Evolutionary conservation across 1,140 invertebrate species (phyloP).

Genomic region (Ips typographus): DNA sequence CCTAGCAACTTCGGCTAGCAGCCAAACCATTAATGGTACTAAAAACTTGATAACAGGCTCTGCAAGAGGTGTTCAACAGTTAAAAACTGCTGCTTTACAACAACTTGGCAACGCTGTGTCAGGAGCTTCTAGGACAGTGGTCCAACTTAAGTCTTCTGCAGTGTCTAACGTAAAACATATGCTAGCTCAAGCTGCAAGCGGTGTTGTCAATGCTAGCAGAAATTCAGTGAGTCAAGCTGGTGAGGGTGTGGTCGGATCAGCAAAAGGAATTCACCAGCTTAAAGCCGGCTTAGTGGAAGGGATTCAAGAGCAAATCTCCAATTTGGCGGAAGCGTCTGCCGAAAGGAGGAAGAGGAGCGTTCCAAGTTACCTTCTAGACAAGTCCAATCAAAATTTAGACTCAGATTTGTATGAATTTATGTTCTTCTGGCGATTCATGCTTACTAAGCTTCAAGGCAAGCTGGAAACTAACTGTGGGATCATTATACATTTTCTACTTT

Average conservation of each 20-base stretch:
- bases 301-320: slow-evolving; percentile 11
- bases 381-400: slow-evolving; percentile 5
- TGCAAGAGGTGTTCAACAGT: neutral
- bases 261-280: slow-evolving; percentile 11
- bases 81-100: neutral
- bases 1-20: neutral
- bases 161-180: neutral
- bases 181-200: too few relatives aligned
- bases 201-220: slow-evolving; percentile 11
- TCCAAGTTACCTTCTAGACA: neutral
- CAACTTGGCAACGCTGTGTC: neutral
- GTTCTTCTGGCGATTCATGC: slow-evolving; percentile 19
- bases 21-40: neutral
- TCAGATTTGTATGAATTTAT: slow-evolving; percentile 28
- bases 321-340: slow-evolving; percentile 17
- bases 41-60: neutral
- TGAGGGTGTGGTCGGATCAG: neutral
- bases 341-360: slow-evolving; percentile 9
- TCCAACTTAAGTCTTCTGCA: slow-evolving; percentile 7
- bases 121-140: slow-evolving; percentile 3
- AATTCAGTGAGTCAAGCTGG: neutral
- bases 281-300: slow-evolving; percentile 6
- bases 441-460: slow-evolving; percentile 28
- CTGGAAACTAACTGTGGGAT: slow-evolving; percentile 12
- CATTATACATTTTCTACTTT: neutral